Conservation (phyloP, 1,140 invertebrate species). For the Pseudomyrmex cubaensis region DNA sequence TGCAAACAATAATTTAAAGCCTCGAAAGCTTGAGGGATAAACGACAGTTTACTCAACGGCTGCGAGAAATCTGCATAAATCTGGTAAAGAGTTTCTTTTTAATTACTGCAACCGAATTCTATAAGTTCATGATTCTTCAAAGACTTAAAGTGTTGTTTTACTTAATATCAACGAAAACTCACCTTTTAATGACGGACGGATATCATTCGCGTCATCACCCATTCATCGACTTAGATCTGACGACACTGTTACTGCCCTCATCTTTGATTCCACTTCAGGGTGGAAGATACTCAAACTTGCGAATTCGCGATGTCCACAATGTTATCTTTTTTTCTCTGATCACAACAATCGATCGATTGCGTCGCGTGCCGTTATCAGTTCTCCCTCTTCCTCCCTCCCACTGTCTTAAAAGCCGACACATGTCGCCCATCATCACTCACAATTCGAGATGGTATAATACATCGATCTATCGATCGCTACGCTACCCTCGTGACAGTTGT, state of each 20-base stretch:
- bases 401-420: constrained; percentile 3
- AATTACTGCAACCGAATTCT: background rate
- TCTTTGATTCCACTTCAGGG: constrained; percentile 6
- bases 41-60: background rate
- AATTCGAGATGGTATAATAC: constrained; percentile 13
- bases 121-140: background rate
- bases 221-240: background rate
- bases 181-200: constrained; percentile 33
- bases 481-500: background rate
- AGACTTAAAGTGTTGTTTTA: background rate
- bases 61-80: background rate
- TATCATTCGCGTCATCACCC: background rate
- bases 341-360: constrained; percentile 28
- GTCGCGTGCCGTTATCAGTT: background rate
- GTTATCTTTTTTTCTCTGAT: constrained; percentile 4
- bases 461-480: constrained; percentile 43
- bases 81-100: background rate
- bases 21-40: background rate
- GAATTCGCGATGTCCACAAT: background rate
- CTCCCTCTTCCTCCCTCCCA: no score
- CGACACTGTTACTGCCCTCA: constrained; percentile 22
- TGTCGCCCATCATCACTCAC: constrained; percentile 1
- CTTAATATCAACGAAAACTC: constrained; percentile 1
- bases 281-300: constrained; percentile 36
- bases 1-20: constrained; percentile 65